Conservation (phyloP, 2,797 vertebrate species). For the Acropternis orthonyx region DNA sequence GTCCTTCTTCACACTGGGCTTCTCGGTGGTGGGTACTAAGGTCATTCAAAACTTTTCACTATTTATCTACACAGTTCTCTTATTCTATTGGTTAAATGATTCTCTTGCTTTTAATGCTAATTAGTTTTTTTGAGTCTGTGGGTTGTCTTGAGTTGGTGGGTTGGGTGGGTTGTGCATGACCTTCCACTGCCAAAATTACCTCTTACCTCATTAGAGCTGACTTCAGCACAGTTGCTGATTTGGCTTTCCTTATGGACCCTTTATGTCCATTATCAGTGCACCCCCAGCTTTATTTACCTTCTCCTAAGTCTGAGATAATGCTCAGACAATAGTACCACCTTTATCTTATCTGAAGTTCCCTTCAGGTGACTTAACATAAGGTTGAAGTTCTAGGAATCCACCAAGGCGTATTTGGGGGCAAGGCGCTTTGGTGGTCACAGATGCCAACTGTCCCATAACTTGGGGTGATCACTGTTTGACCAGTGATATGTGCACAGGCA, state of each 20-base stretch:
- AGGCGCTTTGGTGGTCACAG: background rate
- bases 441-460: background rate
- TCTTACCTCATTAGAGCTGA: background rate
- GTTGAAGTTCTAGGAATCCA: background rate
- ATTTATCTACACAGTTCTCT: background rate
- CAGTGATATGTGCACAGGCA: background rate
- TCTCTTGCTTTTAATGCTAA: background rate
- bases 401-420: fast-evolving
- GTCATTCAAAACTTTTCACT: background rate
- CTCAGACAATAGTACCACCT: background rate
- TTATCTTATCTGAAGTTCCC: background rate
- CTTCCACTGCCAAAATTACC: background rate
- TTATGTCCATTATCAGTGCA: background rate
- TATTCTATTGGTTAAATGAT: background rate
- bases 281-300: background rate
- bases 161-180: background rate
- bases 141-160: background rate
- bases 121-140: background rate
- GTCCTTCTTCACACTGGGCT: background rate
- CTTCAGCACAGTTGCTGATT: background rate
- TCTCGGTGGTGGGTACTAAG: background rate
- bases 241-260: background rate
- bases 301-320: background rate
- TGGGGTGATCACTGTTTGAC: background rate
- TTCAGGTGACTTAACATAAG: background rate